These are phyloP conservation scores for Mythimna lalbum DNA, from an alignment of 2,888 invertebrate genomes.

Conservation along the genomic window DNA sequence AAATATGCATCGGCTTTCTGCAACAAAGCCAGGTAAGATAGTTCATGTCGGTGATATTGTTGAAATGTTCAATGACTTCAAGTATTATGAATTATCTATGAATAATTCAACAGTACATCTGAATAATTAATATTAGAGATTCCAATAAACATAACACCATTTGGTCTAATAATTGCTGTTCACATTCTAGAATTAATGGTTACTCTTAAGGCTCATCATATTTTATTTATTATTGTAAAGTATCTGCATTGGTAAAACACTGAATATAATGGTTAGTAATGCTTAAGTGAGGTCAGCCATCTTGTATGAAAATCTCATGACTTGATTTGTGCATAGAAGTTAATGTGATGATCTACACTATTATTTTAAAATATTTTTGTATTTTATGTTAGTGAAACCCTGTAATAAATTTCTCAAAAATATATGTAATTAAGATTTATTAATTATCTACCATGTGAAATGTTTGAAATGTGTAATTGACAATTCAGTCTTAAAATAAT, in stretches of 20 bases:
- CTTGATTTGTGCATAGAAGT: conserved; percentile 66
- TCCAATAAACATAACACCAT: conserved; percentile 69
- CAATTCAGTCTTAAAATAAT: conserved; percentile 5
- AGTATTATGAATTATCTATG: conserved; percentile 63
- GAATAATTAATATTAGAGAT: conserved; percentile 70
- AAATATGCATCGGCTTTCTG: conserved; percentile 57
- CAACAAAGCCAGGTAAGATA: conserved; percentile 62
- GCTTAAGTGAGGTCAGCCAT: conserved; percentile 51
- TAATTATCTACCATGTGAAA: conserved; percentile 24
- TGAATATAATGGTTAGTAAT: conserved; percentile 52
- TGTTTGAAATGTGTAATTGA: not conserved
- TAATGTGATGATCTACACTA: conserved; percentile 77
- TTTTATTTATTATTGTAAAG: conserved; percentile 73
- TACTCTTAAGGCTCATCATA: conserved; percentile 67
- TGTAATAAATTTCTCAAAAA: conserved; percentile 80
- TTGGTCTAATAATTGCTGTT: conserved; percentile 72
- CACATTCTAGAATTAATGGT: conserved; percentile 68
- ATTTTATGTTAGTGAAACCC: conserved; percentile 83
- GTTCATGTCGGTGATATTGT: conserved; percentile 65
- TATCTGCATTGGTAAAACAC: conserved; percentile 67
- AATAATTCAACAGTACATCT: conserved; percentile 69
- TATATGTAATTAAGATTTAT: conserved; percentile 49
- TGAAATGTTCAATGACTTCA: conserved; percentile 57
- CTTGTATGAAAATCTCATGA: conserved; percentile 66
- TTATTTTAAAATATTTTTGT: conserved; percentile 87